These are phyloP conservation scores for Aphyosemion australe DNA, from an alignment of 2,113 vertebrate genomes.

Conservation along the genomic window DNA sequence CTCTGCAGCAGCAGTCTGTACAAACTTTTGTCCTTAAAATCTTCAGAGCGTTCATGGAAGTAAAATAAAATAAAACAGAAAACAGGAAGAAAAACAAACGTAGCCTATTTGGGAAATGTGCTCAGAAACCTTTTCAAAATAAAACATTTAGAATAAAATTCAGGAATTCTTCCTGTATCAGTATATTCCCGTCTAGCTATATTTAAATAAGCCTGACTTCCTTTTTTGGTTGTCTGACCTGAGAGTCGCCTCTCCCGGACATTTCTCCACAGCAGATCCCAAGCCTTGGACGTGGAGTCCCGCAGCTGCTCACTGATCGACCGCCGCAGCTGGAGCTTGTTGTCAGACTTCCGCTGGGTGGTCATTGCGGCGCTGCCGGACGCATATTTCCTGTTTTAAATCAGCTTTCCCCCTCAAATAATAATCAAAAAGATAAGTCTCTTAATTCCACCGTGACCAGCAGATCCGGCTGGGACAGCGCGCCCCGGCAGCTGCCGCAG, in stretches of 20 bases:
- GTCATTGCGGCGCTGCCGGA: slow-evolving; percentile 80
- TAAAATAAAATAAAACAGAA: too few relatives aligned
- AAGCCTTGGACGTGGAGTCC: slow-evolving; percentile 92
- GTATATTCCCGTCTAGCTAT: too few relatives aligned
- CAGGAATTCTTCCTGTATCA: too few relatives aligned
- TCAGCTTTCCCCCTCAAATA: slow-evolving; percentile 9
- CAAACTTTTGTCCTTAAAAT: slow-evolving; percentile 11
- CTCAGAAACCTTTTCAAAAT: too few relatives aligned
- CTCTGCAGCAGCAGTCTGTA: neutral
- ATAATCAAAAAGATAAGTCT: slow-evolving; percentile 7
- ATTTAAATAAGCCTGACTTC: slow-evolving; percentile 1
- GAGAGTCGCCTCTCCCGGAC: slow-evolving; percentile 90
- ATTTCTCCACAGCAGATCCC: slow-evolving; percentile 94
- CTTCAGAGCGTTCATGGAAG: too few relatives aligned
- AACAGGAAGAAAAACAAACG: too few relatives aligned
- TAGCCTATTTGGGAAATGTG: too few relatives aligned
- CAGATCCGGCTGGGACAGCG: slow-evolving; percentile 10
- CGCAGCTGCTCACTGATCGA: slow-evolving; percentile 96
- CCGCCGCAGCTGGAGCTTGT: slow-evolving; percentile 85
- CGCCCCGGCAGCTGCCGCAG: slow-evolving; percentile 50
- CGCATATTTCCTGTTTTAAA: slow-evolving; percentile 68
- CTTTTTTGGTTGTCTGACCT: slow-evolving; percentile 83
- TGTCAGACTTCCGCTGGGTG: slow-evolving; percentile 74
- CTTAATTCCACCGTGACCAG: slow-evolving; percentile 34
- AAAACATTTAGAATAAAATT: too few relatives aligned